Percentiles rank a stretch among this genome's conserved stretches.
phyloP scores from a whole-genome alignment of 2,113 vertebrate genomes.

The Myiagra hebetior region DNA sequence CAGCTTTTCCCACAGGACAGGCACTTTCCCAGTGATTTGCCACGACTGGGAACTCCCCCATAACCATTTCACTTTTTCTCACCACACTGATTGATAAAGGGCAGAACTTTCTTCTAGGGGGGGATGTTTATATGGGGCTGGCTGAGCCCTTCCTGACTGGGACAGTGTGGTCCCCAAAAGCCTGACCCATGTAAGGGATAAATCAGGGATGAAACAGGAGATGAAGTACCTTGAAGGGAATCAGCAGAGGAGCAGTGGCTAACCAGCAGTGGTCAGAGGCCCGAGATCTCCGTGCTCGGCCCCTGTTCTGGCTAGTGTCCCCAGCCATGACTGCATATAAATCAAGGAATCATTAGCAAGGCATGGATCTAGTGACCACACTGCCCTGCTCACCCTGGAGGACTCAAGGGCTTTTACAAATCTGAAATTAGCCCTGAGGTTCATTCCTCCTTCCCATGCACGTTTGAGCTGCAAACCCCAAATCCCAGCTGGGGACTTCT shows the following conservation, averaged over 20 bases:
- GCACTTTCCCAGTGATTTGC: neutral
- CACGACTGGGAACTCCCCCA: neutral
- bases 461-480: neutral
- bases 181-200: neutral
- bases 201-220: neutral
- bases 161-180: neutral
- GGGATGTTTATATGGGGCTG: neutral
- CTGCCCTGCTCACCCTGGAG: neutral
- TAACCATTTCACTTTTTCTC: neutral
- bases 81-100: neutral
- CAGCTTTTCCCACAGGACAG: neutral
- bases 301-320: neutral
- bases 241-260: accelerated
- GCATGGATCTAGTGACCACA: neutral
- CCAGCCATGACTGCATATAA: neutral
- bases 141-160: neutral
- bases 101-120: accelerated
- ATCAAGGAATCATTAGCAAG: neutral
- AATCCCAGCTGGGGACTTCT: neutral
- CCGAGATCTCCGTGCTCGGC: accelerated
- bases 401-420: neutral
- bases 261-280: neutral
- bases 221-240: neutral
- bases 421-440: neutral
- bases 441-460: accelerated